Percentiles rank a stretch among this genome's conserved stretches.
Conservation (phyloP, 2,797 vertebrate genomes). For the Notolabrus celidotus region DNA sequence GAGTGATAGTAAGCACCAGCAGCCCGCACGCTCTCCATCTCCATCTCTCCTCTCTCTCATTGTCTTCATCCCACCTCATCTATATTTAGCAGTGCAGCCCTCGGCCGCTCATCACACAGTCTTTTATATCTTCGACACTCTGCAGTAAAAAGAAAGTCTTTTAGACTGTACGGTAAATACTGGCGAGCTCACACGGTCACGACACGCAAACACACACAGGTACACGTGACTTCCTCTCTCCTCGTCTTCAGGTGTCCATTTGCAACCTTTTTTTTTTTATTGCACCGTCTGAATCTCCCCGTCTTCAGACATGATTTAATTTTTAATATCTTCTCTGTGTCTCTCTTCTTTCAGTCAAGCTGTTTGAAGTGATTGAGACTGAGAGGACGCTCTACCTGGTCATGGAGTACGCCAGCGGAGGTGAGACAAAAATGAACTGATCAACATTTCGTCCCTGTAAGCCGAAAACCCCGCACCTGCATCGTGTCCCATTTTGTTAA, state of each 20-base stretch:
- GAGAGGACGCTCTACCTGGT: conserved; percentile 99
- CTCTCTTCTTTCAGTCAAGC: conserved; percentile 86
- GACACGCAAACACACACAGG: conserved; percentile 14
- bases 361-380: conserved; percentile 99
- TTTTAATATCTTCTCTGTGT: conserved; percentile 23
- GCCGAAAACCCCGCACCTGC: too few relatives aligned
- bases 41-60: conserved; percentile 16
- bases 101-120: conserved; percentile 47
- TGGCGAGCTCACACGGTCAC: conserved; percentile 34
- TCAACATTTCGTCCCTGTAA: too few relatives aligned
- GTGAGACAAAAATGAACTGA: conserved; percentile 81
- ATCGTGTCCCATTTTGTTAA: too few relatives aligned
- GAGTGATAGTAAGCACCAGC: conserved; percentile 36
- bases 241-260: background rate
- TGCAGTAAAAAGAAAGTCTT: conserved; percentile 21
- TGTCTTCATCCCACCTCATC: conserved; percentile 70
- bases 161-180: conserved; percentile 46
- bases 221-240: conserved; percentile 18
- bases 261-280: background rate
- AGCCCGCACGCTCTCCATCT: background rate
- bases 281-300: background rate
- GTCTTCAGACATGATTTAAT: conserved; percentile 37
- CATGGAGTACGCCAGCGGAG: conserved; percentile 99
- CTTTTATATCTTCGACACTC: conserved; percentile 41
- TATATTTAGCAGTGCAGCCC: conserved; percentile 70